A percentile compares a stretch with the other conserved stretches of the same genome.
Evolutionary conservation across 2,888 invertebrate genomes (phyloP).

Genomic region (Cantharis rustica): DNA sequence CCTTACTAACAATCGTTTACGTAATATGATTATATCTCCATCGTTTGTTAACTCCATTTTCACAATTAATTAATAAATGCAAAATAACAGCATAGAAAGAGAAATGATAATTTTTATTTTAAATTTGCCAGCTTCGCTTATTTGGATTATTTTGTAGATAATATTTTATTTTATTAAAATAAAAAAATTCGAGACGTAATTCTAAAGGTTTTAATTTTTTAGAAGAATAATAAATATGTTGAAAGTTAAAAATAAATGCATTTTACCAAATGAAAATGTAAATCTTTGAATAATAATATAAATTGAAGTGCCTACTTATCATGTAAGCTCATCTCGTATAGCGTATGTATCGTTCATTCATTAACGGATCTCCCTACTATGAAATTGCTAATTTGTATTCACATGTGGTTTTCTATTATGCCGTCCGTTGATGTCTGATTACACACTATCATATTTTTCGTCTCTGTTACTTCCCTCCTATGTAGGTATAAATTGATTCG

Average conservation of each 20-base stretch:
- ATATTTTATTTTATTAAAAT: too few species aligned
- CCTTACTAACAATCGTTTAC: too few species aligned
- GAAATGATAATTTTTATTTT: too few species aligned
- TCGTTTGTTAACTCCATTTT: too few species aligned
- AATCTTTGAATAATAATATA: not conserved
- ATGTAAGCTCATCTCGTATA: constrained; percentile 3
- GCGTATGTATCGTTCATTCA: constrained; percentile 25
- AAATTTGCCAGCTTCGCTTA: too few species aligned
- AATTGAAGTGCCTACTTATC: not conserved
- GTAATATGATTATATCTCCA: too few species aligned
- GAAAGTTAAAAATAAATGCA: not conserved
- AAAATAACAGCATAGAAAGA: too few species aligned
- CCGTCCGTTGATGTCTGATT: constrained; percentile 55
- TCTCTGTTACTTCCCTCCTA: constrained; percentile 45
- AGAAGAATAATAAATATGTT: not conserved
- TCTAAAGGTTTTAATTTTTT: too few species aligned
- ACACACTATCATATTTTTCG: constrained; percentile 57
- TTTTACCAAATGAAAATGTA: not conserved
- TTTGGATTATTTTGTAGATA: not conserved
- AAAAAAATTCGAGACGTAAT: not conserved
- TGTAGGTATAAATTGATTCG: constrained; percentile 38
- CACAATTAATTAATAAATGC: too few species aligned
- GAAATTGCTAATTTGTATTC: constrained; percentile 49
- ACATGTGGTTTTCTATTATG: constrained; percentile 47
- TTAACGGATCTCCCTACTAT: constrained; percentile 26